Evolutionary conservation across 2,797 vertebrate genomes (phyloP), one percentile per base, ranked within the genome.

Genomic region (Pachyuromys duprasi): DNA sequence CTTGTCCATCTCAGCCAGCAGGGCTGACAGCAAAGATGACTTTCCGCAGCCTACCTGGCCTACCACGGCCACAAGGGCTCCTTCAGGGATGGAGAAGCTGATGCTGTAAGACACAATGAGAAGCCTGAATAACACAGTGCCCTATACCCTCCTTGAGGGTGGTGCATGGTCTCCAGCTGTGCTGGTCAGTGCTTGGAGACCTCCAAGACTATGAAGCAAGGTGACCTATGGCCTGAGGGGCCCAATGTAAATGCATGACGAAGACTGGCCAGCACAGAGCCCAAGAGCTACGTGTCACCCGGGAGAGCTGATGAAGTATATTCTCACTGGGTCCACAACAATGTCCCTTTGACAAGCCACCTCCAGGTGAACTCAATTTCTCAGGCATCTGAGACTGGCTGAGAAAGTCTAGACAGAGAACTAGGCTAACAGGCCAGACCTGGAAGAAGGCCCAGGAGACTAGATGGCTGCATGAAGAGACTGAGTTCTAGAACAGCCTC

Each of bases 11-110:
- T 99, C 99, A 15, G 99, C 99, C 14, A 99, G 98, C 57, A 99
- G 98, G 0, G 99, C 99, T 0, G 99, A 99, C 67, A 99, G 98
- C 97, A 99, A 97, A 0, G 99, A 99, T 4, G 99, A 99, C 95
- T 99, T 99, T 53, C 99, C 99, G 14, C 99, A 99, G 84, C 99
- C 99, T 95, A 99, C 99, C 3, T 99, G 99, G 91, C 99, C 99
- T 89, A 99, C 99, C 97, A 99, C 98, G 5, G 99, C 99, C 83
- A 99, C 98, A 97, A 99, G 97, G 72, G 99, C 98, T 45, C 99
- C 99, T 92, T 99, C 99, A 80, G 99, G 99, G 94, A 99, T 96
- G 14, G 95, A 93, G 96, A 99, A 98, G 91, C 98, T 99, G 96
- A 99, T 98, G 98, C 99, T 99, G 97, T 87, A 98, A 98, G 96